Evolutionary conservation across 2,797 vertebrate species (phyloP).

Genomic region (Enteromius viviparus): DNA sequence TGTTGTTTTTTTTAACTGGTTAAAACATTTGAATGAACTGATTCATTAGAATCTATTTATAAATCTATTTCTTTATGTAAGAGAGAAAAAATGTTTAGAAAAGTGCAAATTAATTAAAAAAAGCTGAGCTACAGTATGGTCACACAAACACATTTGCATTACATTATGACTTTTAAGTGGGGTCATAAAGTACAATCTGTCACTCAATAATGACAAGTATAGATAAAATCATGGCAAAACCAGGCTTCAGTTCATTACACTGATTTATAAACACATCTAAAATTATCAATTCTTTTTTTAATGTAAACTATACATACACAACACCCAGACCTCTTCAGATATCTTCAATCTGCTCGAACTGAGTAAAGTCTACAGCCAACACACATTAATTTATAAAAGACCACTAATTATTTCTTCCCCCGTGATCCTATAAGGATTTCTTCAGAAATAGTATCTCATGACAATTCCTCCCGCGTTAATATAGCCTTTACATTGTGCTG

Average conservation of each 20-base stretch:
- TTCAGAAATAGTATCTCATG: conserved; percentile 1
- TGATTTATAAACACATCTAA: background rate
- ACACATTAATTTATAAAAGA: background rate
- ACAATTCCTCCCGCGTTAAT: conserved; percentile 1
- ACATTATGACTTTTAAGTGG: background rate
- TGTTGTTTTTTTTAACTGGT: background rate
- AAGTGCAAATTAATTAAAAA: background rate
- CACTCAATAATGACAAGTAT: background rate
- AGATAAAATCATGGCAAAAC: background rate
- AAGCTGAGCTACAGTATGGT: background rate
- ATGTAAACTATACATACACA: background rate
- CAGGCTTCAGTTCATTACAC: background rate
- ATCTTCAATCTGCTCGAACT: background rate
- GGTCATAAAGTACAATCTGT: background rate
- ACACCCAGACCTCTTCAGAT: background rate
- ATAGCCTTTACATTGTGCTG: conserved; percentile 25
- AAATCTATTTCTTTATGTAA: background rate
- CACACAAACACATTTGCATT: background rate
- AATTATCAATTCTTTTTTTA: background rate
- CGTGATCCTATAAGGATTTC: background rate
- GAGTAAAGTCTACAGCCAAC: background rate
- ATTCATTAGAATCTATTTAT: background rate
- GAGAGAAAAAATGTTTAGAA: background rate
- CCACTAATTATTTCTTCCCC: conserved; percentile 9
- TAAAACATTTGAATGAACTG: background rate